Base-by-base conservation (phyloP, 2,888 invertebrate genomes). In the Trachelus tabidus region DNA sequence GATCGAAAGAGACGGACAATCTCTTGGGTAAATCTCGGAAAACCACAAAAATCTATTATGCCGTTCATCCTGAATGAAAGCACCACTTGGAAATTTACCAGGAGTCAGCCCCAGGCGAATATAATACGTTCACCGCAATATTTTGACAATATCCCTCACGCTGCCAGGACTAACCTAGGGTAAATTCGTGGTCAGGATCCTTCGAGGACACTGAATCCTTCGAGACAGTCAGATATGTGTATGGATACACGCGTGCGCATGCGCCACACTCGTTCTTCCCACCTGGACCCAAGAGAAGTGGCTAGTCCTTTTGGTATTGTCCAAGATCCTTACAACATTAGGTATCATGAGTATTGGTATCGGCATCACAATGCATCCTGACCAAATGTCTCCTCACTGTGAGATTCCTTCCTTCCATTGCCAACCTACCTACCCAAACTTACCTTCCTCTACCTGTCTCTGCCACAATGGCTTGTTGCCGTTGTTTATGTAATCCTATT, bases 401-500 rank as follows among this genome's bases (percentile, higher is more conserved):
- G 77, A 71, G 73, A 76, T 75, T 78, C 78, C 73, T 77, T 69
- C 69, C 73, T 77, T 40, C 71, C 40, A 56, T 23, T 56, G 40
- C 23, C 33, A 34, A 15, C 71, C 71, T 34, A 71, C 71, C 71
- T 71, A 71, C 23, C 40, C 75, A 77, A 74, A 75, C 74, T 75
- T 82, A 78, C 83, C 83, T 80, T 81, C 82, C 80, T 80, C 79
- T 77, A 77, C 77, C 77, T 77, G 77, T 75, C 69, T 34, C 33
- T 30, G 81, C 88, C 88, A 91, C 91, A 91, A 91, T 90, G 85
- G 85, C 88, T 90, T 90, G 90, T 91, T 89, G 90, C 89, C 89
- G 89, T 91, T 90, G 90, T 91, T 90, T 90, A 90, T 90, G 90
- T 90, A 91, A 91, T 91, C 90, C 91, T 88, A 90, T 91, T 90